Base-by-base conservation (phyloP, 2,797 vertebrate species). In the Arrhamphus sclerolepis region DNA sequence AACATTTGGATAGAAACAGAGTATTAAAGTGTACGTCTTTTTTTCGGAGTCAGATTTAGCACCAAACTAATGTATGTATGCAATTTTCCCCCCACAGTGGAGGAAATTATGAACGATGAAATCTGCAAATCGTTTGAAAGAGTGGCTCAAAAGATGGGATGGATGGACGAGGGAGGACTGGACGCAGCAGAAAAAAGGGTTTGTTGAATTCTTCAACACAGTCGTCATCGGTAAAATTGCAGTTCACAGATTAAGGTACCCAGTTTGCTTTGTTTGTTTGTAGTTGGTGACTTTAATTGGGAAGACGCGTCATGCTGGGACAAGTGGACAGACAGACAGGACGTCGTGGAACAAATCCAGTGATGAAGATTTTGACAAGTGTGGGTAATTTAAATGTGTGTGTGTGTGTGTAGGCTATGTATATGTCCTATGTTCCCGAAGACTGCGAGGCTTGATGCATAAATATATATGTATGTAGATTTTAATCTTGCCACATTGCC, bases 331-430 rank as follows among this genome's bases (percentile, higher is more conserved):
- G 31, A 39, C 58, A 19, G 44, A 29, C 34, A 55, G 38, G 9
- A 0, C 16, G 9, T 43, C 14, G 48, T 18, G 47, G 14, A 64
- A 40, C 5, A 91, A 91, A 18, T 94, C 94, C 22, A 94, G 92
- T 0, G 93, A 93, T 20, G 94, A 93, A 0, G 91, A 95, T 4
- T 92, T 89, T 82, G 90, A 94, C 38, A 54, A 56, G 4, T 86
- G 95, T 97, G 82, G 93, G 94, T 92, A 64, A 11, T 39, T 9
- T 24, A n/a, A n/a, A n/a, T n/a, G n/a, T n/a, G n/a, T n/a, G n/a
- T n/a, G n/a, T n/a, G n/a, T n/a, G n/a, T n/a, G n/a, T n/a, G n/a
- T n/a, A n/a, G n/a, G n/a, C n/a, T n/a, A n/a, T 31, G 4, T 52
- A 16, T 20, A 2, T 14, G n/a, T 47, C 6, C 3, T 6, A 13